Percentiles rank a stretch among this genome's conserved stretches.
Evolutionary conservation across 2,888 invertebrate genomes (phyloP).

Genomic region (Tiliacea aurago): DNA sequence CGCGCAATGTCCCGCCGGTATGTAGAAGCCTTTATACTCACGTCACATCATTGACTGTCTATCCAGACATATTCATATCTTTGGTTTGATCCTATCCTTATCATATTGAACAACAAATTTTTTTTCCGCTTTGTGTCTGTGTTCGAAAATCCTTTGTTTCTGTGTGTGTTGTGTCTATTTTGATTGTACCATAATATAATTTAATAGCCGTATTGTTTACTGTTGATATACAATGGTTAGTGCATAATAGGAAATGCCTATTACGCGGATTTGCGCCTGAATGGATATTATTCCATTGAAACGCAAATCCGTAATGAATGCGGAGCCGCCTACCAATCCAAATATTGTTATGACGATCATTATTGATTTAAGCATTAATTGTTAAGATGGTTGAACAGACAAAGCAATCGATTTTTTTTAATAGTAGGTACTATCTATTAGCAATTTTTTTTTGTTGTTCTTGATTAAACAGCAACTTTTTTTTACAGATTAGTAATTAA

Average conservation of each 20-base stretch:
- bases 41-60: too few species aligned
- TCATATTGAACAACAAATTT: fast-evolving
- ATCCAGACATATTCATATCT: too few species aligned
- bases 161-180: neutral
- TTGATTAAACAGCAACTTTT: neutral
- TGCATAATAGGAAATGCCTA: constrained; percentile 50
- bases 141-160: constrained; percentile 2
- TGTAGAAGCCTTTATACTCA: too few species aligned
- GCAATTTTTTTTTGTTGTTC: neutral
- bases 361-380: constrained; percentile 26
- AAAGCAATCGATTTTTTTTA: neutral
- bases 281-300: constrained; percentile 57
- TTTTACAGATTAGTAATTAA: constrained; percentile 12
- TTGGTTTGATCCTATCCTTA: too few species aligned
- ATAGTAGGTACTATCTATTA: neutral
- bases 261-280: constrained; percentile 57
- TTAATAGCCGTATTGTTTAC: constrained; percentile 45
- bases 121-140: neutral
- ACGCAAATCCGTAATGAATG: constrained; percentile 53
- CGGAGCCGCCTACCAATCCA: constrained; percentile 39
- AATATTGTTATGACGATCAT: constrained; percentile 33
- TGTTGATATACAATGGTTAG: constrained; percentile 37
- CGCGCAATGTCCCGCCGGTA: too few species aligned
- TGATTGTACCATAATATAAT: constrained; percentile 25
- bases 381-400: constrained; percentile 17